A percentile compares a stretch with the other conserved stretches of the same genome.
Evolutionary conservation across 2,797 vertebrate genomes (phyloP).

Genomic region (Syngnathus rostellatus): DNA sequence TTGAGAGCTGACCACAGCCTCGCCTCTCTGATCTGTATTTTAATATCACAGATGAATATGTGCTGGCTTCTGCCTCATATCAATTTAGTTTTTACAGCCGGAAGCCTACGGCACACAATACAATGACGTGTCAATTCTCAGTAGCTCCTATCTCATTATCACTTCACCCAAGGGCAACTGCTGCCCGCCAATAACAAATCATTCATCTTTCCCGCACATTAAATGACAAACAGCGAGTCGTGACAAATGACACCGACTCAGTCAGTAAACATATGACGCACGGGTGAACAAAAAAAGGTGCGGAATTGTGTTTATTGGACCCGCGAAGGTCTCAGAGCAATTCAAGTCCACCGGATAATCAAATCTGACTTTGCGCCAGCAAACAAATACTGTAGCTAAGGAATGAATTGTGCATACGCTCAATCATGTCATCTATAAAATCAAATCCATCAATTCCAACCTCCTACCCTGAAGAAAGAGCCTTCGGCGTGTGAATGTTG

Average conservation of each 20-base stretch:
- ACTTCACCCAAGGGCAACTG: conserved; percentile 34
- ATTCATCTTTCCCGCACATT: conserved; percentile 34
- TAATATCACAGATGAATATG: conserved; percentile 5
- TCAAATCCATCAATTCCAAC: conserved; percentile 45
- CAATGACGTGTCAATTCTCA: conserved; percentile 9
- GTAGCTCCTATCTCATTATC: conserved; percentile 35
- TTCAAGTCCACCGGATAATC: conserved; percentile 31
- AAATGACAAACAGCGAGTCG: conserved; percentile 24
- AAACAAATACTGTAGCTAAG: conserved; percentile 44
- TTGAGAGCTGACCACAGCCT: neutral
- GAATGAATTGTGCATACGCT: conserved; percentile 39
- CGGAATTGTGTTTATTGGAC: conserved; percentile 41
- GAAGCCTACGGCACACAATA: neutral
- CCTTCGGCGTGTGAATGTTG: conserved; percentile 25
- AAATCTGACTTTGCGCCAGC: conserved; percentile 34
- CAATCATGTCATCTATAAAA: conserved; percentile 49
- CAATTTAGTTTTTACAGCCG: conserved; percentile 3
- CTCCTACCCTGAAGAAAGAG: conserved; percentile 36
- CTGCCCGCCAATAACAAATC: conserved; percentile 38
- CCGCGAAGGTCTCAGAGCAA: conserved; percentile 15
- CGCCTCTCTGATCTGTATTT: neutral
- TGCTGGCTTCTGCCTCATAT: neutral
- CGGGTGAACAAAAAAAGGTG: conserved; percentile 42
- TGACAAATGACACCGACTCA: conserved; percentile 40
- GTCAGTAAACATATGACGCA: conserved; percentile 37